Base-by-base conservation (phyloP, 2,113 vertebrate species). In the Hippocampus abdominalis region DNA sequence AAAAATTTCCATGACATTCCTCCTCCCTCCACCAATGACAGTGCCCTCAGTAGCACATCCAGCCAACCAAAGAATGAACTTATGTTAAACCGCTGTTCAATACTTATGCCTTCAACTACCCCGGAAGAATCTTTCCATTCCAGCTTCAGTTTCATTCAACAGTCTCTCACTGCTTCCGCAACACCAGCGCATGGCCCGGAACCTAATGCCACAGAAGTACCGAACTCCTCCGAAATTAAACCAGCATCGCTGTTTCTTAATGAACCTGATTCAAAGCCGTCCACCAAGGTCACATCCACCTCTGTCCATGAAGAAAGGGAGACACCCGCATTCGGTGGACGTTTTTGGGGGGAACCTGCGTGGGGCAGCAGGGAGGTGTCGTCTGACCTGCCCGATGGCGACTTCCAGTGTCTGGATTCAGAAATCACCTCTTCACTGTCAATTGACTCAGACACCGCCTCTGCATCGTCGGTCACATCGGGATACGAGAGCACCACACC, bases 141-240 rank as follows among this genome's bases (percentile, higher is more conserved):
- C 57, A 94, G 82, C 81, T 97, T 98, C 69, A 96, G 94, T 81
- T 98, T 98, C 81, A 97, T 98, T 72, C 92, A 84, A 49, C 89
- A 94, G 59, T 95, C 94, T 0, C 80, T 96, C 62, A 8, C 29
- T 12, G 36, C 64, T 40, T 27, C 77, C 15, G 23, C 68, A 13
- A 16, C 67, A 23, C 21, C 66, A 20, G 16, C 44, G 48, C 56
- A 0, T 29, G 72, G 71, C 15, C 53, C 63, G 39, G 46, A 84
- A 64, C 74, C 78, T 21, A 54, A 40, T 11, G 29, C 32, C 11
- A 46, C 64, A 25, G 71, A 73, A 72, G 64, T 63, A 48, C 75
- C 18, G 48, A 3, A 27, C 12, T 36, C n/a, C 2, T 46, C 72
- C 62, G 61, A 68, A 21, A 68, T 67, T n/a, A 68, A 67, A 81